A percentile compares a stretch with the other conserved stretches of the same genome.
Conservation (phyloP, 2,113 vertebrate genomes). For the Chelonoidis abingdonii region DNA sequence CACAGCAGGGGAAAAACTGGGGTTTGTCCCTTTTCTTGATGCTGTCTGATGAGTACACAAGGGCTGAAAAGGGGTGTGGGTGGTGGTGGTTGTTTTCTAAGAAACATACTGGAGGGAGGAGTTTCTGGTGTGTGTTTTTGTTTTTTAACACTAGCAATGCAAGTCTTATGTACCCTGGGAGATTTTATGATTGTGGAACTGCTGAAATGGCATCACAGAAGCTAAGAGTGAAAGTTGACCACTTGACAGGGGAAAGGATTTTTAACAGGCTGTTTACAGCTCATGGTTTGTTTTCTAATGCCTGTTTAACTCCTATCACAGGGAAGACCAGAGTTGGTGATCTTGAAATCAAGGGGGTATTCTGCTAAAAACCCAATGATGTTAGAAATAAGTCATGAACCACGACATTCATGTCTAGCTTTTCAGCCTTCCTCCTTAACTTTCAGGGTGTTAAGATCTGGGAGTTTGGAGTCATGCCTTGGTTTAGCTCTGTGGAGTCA, state of each 20-base stretch:
- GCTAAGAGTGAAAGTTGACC: neutral
- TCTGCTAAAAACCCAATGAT: neutral
- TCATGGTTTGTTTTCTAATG: neutral
- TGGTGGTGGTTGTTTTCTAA: neutral
- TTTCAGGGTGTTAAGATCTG: neutral
- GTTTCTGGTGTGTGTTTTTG: neutral
- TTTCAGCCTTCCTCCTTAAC: neutral
- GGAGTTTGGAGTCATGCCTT: neutral
- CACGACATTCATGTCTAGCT: neutral
- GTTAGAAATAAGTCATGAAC: neutral
- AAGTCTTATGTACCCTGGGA: neutral
- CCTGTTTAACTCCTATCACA: slow-evolving; percentile 10
- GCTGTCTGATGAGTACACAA: neutral
- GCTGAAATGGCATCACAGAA: slow-evolving; percentile 38
- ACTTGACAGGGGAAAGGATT: neutral
- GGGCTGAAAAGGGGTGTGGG: neutral
- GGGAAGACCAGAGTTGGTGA: neutral
- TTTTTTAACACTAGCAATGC: neutral
- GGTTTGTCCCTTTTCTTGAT: neutral
- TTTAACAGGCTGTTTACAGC: neutral
- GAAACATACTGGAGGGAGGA: neutral
- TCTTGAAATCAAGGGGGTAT: neutral
- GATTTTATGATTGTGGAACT: slow-evolving; percentile 19
- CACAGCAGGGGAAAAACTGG: neutral
- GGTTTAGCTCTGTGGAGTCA: neutral